These are phyloP conservation scores for Dasyprocta punctata DNA, from an alignment of 2,113 vertebrate species.

Conservation along the genomic window DNA sequence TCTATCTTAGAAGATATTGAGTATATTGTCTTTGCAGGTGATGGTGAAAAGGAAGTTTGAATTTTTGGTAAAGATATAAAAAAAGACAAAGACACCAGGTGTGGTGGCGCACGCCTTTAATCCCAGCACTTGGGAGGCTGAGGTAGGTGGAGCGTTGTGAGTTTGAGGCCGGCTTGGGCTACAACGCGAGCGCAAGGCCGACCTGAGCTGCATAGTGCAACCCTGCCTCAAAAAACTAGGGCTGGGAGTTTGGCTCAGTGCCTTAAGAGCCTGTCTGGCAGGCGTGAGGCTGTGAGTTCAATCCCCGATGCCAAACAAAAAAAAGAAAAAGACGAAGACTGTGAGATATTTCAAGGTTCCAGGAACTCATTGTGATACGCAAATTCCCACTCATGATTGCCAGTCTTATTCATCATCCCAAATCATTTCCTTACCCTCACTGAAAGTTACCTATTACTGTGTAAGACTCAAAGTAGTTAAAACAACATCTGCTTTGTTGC, in stretches of 20 bases:
- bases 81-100: not conserved
- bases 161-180: no score
- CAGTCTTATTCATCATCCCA: not conserved
- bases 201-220: no score
- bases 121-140: no score
- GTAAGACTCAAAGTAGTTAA: not conserved
- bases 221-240: no score
- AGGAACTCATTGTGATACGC: not conserved
- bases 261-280: no score
- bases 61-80: not conserved
- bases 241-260: no score
- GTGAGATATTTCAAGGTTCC: not conserved
- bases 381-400: not conserved
- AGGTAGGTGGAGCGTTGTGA: no score
- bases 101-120: no score
- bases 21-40: not conserved
- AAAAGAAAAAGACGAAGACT: not conserved
- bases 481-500: not conserved
- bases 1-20: not conserved
- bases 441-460: not conserved
- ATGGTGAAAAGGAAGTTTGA: not conserved
- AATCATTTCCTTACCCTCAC: not conserved
- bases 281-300: no score
- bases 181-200: no score
- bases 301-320: no score